Conservation (phyloP, 2,888 invertebrate genomes). For the Sepioteuthis lessoniana region DNA sequence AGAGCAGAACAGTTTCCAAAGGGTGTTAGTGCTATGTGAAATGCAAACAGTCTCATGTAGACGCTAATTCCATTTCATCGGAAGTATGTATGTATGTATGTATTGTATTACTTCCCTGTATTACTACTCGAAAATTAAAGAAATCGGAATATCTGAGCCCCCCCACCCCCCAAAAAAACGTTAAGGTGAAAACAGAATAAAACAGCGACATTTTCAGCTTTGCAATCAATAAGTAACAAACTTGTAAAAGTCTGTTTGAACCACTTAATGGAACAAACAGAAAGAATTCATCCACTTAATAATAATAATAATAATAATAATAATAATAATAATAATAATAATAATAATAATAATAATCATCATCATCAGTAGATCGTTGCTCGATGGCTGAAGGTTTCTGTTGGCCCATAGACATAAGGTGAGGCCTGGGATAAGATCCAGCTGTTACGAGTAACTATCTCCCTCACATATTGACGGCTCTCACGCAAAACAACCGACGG, state of each 20-base stretch:
- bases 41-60: too few species aligned
- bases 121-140: not conserved
- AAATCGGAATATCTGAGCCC: not conserved
- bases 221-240: not conserved
- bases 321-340: not conserved
- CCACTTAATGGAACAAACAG: not conserved
- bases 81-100: not conserved
- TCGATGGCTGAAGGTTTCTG: not conserved
- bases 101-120: too few species aligned
- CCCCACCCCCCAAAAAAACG: too few species aligned
- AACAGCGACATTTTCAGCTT: not conserved
- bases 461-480: not conserved
- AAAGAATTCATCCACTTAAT: not conserved
- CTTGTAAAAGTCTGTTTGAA: not conserved
- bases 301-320: not conserved
- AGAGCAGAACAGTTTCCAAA: too few species aligned
- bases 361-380: not conserved
- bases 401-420: not conserved
- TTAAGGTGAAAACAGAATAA: not conserved
- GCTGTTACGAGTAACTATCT: not conserved
- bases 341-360: not conserved
- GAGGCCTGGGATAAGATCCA: not conserved
- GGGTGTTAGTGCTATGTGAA: too few species aligned
- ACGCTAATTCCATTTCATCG: too few species aligned
- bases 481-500: not conserved